Evolutionary conservation across 2,113 vertebrate species (phyloP), one percentile per base, ranked within the genome.

Genomic region (Fregetta grallaria): DNA sequence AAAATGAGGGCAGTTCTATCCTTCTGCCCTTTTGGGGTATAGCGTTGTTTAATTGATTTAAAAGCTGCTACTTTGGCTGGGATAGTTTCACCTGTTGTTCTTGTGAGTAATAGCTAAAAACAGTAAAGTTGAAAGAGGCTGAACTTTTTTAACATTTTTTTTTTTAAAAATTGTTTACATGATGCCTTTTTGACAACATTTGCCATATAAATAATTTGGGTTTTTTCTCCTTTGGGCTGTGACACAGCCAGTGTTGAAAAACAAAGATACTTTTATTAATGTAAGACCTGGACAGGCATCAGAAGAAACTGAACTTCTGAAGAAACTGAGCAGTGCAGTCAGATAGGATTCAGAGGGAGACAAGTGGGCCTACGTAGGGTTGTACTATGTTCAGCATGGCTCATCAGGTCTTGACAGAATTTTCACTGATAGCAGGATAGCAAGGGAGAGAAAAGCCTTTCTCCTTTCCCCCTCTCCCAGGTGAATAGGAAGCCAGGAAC

Each of bases 51-150:
- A 85, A 76, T 81, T 95, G 88, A 95, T 94, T 92, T 93, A 96
- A 96, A 95, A 94, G 95, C 79, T 95, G 94, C 16, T 81, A 65
- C 72, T 93, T 94, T 91, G 75, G 88, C 79, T 82, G 58, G 58
- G 62, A 15, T n/a, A 47, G 44, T 78, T 88, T 67, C 74, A 83
- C 68, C 94, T 94, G 76, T 91, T 95, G 50, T 84, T 93, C 84
- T 86, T 95, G 73, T 59, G 36, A 81, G 44, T 95, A 95, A 90
- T 50, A 87, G 53, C 89, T 95, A 61, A 92, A 92, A 96, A 23
- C n/a, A 63, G 53, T 77, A 3, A 30, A 68, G 70, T 58, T 92
- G 70, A 85, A 92, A 82, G 68, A 83, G 6, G 29, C 68, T 75
- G 83, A 81, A 44, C 50, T 88, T 47, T 72, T 80, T 74, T 8